Evolutionary conservation across 2,888 invertebrate genomes (phyloP).

Genomic region (Hyposoter didymator): DNA sequence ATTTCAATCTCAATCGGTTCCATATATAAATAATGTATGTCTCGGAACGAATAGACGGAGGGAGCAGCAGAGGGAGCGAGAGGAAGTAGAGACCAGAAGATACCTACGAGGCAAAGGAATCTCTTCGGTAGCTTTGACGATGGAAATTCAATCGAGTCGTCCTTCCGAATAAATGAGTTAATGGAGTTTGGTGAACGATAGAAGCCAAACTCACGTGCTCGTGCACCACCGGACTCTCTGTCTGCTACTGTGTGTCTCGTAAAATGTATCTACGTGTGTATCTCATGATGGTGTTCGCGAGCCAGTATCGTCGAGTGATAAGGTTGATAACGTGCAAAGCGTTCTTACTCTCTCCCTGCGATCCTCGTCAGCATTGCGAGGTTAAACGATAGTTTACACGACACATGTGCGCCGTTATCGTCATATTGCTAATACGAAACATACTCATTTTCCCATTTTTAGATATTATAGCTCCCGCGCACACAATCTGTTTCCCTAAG

Average conservation of each 20-base stretch:
- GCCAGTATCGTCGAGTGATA: conserved; percentile 53
- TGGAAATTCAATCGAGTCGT: conserved; percentile 54
- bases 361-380: conserved; percentile 14
- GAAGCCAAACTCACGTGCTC: conserved; percentile 59
- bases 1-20: conserved; percentile 1
- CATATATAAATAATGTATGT: conserved; percentile 9
- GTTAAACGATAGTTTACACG: neutral
- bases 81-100: neutral
- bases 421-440: conserved; percentile 14
- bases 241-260: conserved; percentile 19
- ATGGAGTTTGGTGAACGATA: conserved; percentile 76
- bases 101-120: conserved; percentile 48
- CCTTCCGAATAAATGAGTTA: conserved; percentile 75
- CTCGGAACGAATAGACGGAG: neutral
- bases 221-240: conserved; percentile 6
- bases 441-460: neutral
- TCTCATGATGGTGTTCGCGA: conserved; percentile 26
- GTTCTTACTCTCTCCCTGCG: conserved; percentile 4
- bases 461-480: neutral
- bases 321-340: conserved; percentile 58
- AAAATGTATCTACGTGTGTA: conserved; percentile 27
- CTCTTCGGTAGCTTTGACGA: conserved; percentile 51
- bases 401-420: conserved; percentile 23
- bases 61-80: neutral
- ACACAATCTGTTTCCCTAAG: too few species aligned